Percentiles rank a stretch among this genome's conserved stretches.
These are phyloP conservation scores for Blastobasis adustella DNA, from an alignment of 2,888 invertebrate species.

Conservation along the genomic window DNA sequence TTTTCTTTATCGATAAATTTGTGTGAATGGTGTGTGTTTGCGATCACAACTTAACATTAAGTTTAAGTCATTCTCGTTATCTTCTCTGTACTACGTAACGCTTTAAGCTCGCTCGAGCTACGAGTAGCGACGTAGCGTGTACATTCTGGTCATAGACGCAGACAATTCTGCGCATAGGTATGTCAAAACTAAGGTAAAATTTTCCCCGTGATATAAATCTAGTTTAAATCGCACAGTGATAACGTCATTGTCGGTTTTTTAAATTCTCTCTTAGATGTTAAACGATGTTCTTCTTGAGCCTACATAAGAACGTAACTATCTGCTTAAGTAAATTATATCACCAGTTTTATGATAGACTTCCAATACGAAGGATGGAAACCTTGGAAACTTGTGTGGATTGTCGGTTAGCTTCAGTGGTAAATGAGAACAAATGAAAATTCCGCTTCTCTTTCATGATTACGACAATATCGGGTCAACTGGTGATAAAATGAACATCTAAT, in stretches of 20 bases:
- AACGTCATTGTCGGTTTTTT: constrained; percentile 20
- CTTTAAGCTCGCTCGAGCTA: constrained; percentile 43
- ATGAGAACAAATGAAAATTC: no score
- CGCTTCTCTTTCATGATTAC: no score
- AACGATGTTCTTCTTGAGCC: no score
- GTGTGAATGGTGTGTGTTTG: constrained; percentile 58
- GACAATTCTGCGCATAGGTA: constrained; percentile 44
- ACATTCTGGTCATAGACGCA: constrained; percentile 70
- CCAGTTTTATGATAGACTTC: no score
- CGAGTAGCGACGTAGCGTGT: constrained; percentile 58
- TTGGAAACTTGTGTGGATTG: no score
- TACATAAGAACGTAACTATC: no score
- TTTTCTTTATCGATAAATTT: constrained; percentile 49
- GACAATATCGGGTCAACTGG: no score
- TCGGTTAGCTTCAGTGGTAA: no score
- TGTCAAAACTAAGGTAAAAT: constrained; percentile 40
- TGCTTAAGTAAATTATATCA: no score
- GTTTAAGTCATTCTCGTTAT: constrained; percentile 46
- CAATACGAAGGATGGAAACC: no score
- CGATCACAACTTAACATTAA: constrained; percentile 57
- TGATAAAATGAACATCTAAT: no score
- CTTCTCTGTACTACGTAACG: constrained; percentile 39
- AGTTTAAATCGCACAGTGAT: constrained; percentile 32
- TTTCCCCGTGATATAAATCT: constrained; percentile 34
- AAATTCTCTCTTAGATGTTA: neutral